Base-by-base conservation (phyloP, 1,140 invertebrate genomes). In the Eufriesea mexicana region DNA sequence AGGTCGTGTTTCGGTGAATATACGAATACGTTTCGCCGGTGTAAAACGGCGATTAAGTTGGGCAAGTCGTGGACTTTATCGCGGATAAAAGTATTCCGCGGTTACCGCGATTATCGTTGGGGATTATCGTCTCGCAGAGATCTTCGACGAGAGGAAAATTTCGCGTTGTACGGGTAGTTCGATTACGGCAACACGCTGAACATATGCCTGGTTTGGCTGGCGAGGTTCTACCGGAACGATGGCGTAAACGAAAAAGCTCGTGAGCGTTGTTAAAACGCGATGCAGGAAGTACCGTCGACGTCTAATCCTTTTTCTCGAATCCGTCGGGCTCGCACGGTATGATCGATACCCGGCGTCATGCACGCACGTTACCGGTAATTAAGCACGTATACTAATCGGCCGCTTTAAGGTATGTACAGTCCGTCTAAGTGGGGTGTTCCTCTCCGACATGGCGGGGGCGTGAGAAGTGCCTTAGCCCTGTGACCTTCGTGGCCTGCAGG, bases 381-480 rank as follows among this genome's bases (percentile, higher is more conserved):
- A 94, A 93, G 92, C 89, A 91, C 91, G 90, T 92, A 91, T 92
- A 92, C 93, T 93, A 93, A 94, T 93, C 92, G 92, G 86, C 84
- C 91, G 91, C 87, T 88, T 93, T 92, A 91, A 92, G 89, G 90
- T 93, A 92, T 92, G 90, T 92, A 91, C 89, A 86, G 86, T 87
- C 90, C 88, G 87, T 91, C 90, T 93, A 93, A 93, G 92, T 93
- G 91, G 91, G 89, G 91, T 93, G 89, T 90, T 92, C 90, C 87
- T 85, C 90, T 89, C 87, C 83, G 89, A 91, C 87, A 91, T 91
- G 90, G 92, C 91, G 92, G 92, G 93, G 93, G 93, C 93, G 93
- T 94, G 93, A 94, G 93, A 94, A 94, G 93, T 93, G 92, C 93
- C 92, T 93, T 93, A 92, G 93, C 92, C 93, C 93, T 94, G 92